phyloP scores from a whole-genome alignment of 2,113 vertebrate species.

The Laterallus jamaicensis region DNA sequence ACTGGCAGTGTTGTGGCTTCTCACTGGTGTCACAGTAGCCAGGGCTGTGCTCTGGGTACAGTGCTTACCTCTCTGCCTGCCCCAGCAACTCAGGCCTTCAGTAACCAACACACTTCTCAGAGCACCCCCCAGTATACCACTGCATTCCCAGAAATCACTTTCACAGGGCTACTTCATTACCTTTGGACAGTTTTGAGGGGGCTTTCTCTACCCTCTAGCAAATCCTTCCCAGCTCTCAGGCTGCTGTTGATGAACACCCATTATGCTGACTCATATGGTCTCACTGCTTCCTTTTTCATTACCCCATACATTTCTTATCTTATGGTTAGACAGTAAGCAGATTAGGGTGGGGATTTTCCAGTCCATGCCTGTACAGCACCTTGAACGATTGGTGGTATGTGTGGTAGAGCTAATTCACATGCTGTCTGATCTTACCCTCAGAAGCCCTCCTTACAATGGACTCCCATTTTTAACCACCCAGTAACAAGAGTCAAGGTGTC shows the following conservation, averaged over 20 bases:
- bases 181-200: neutral
- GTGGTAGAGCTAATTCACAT: neutral
- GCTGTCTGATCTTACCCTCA: neutral
- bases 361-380: neutral
- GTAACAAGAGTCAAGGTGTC: neutral
- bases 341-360: slow-evolving; percentile 3
- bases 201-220: neutral
- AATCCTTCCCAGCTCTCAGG: neutral
- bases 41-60: neutral
- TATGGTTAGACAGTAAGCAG: neutral
- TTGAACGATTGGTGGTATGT: neutral
- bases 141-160: neutral
- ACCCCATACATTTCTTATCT: neutral
- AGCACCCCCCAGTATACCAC: neutral
- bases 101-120: neutral
- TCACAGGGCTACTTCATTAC: neutral
- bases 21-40: neutral
- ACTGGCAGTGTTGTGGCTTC: neutral
- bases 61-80: neutral
- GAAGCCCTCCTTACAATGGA: neutral
- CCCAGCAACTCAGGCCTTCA: neutral
- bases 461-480: neutral
- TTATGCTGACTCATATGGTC: neutral
- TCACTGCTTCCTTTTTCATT: slow-evolving; percentile 11
- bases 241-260: neutral